Base-by-base conservation (phyloP, 2,888 invertebrate species). In the Tipula lateralis region DNA sequence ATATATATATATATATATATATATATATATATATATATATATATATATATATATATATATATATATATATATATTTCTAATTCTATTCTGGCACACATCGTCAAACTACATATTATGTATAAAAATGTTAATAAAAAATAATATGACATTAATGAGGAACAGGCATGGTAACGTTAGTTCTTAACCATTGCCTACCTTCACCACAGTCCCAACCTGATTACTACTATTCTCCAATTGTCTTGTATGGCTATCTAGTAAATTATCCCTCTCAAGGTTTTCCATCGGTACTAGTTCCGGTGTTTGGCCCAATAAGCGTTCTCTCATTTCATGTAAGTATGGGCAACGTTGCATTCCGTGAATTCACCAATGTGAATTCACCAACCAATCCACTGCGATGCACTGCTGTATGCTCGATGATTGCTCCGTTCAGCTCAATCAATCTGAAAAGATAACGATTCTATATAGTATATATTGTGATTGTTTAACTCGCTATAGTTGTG, bases 311-410 rank as follows among this genome's bases (percentile, higher is more conserved):
- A 96, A 92, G 89, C 96, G 95, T 93, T 96, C 96, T 92, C 96
- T 96, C 96, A 96, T 96, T 93, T 96, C 96, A 93, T 96, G 95
- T 91, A 96, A 94, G 92, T 96, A 96, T 89, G 96, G 96, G 92
- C 96, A 96, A 91, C 96, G 90, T 89, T 90, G 90, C 90, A 90
- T 90, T 88, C 90, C 90, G 82, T 66, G 66, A 24, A 24, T 66
- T 66, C 24, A 66, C 66, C 66, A 66, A 19, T 24, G 66, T 66
- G 66, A 24, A 24, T 66, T 66, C 24, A 66, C 66, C 66, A 66
- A 19, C 66, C 24, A 66, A 12, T 24, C 44, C 24, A 9, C 44
- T 44, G 19, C 66, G 9, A 9, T n/a, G n/a, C 19, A 19, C 9
- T 24, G 9, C 66, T 66, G 4, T 66, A 19, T 44, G 13, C 39